Evolutionary conservation across 1,140 invertebrate genomes (phyloP).

Genomic region (Phocides pigmalion): DNA sequence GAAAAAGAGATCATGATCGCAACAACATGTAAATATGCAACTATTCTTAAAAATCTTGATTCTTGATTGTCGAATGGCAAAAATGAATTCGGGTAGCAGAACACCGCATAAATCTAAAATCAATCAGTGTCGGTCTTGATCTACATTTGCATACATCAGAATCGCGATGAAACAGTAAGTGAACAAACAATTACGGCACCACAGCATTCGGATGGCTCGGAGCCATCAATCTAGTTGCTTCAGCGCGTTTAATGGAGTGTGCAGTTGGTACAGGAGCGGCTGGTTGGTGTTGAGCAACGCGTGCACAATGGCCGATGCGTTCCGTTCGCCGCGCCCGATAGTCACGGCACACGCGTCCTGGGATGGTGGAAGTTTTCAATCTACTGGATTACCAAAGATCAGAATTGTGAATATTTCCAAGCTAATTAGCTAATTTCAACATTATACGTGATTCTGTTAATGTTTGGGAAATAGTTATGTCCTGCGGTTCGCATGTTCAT

Average conservation of each 20-base stretch:
- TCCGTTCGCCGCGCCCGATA: conserved; percentile 53
- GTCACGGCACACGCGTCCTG: conserved; percentile 47
- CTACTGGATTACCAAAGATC: background rate
- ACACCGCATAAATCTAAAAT: background rate
- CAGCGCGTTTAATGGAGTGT: conserved; percentile 57
- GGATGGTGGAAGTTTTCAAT: conserved; percentile 20
- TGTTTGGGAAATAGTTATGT: too few relatives aligned
- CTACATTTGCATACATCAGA: conserved; percentile 2
- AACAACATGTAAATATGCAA: too few relatives aligned
- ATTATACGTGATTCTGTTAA: too few relatives aligned
- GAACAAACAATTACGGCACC: conserved; percentile 25
- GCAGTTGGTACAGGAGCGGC: conserved; percentile 55
- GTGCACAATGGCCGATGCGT: conserved; percentile 50
- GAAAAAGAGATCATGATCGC: too few relatives aligned
- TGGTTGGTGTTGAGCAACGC: conserved; percentile 50
- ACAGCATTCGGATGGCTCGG: conserved; percentile 15
- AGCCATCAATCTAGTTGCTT: conserved; percentile 39
- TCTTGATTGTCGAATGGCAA: background rate
- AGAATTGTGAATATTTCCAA: background rate
- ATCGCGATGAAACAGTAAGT: conserved; percentile 10
- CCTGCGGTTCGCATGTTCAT: too few relatives aligned
- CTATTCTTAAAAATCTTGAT: too few relatives aligned
- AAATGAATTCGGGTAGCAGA: background rate
- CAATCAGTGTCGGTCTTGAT: conserved; percentile 1
- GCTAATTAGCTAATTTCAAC: background rate